These are phyloP conservation scores for Ophiodon elongatus DNA, from an alignment of 2,113 vertebrate species.

Conservation along the genomic window DNA sequence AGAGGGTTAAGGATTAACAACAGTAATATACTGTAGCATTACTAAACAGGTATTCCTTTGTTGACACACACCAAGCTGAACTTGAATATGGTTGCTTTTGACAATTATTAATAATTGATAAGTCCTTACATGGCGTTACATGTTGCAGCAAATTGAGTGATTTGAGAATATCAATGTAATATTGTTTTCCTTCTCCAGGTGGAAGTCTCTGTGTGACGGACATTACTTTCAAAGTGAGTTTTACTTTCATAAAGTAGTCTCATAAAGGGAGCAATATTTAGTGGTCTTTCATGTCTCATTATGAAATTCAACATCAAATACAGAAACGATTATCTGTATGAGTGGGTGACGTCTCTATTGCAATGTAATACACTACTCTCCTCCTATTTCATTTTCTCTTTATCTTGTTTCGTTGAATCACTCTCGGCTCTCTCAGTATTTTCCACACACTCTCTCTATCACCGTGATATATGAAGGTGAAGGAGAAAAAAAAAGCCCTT, in stretches of 20 bases:
- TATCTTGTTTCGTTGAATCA: slow-evolving; percentile 5
- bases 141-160: background rate
- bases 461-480: slow-evolving; percentile 12
- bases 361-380: background rate
- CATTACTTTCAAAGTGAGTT: background rate
- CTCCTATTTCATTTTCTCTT: slow-evolving; percentile 4
- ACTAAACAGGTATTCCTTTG: background rate
- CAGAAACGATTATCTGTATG: background rate
- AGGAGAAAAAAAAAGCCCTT: background rate
- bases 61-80: background rate
- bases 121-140: background rate
- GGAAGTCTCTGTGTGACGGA: background rate
- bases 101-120: background rate
- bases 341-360: background rate
- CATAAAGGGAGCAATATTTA: slow-evolving; percentile 29
- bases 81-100: background rate
- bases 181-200: background rate
- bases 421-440: background rate
- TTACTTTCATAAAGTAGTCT: slow-evolving; percentile 19
- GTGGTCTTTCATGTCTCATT: slow-evolving; percentile 2
- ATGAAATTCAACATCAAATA: background rate
- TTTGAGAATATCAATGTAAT: background rate
- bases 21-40: background rate
- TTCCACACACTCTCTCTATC: background rate
- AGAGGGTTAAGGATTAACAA: background rate